A percentile compares a stretch with the other conserved stretches of the same genome.
phyloP scores from a whole-genome alignment of 2,113 vertebrate species.

The Bettongia penicillata region DNA sequence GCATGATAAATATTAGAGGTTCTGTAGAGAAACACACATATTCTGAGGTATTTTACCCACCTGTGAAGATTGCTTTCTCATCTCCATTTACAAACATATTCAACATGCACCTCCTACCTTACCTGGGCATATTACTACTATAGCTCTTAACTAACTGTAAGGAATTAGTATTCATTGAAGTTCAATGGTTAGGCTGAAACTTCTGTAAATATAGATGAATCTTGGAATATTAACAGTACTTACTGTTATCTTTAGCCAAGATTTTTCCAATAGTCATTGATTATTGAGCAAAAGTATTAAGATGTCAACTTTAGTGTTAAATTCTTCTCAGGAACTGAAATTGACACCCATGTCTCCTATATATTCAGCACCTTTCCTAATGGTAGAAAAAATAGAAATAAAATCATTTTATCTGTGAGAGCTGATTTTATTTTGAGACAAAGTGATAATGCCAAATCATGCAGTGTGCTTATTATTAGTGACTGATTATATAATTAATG shows the following conservation, averaged over 20 bases:
- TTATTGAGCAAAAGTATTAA: background rate
- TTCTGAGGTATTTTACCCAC: constrained; percentile 17
- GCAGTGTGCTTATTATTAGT: constrained; percentile 64
- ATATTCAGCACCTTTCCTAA: background rate
- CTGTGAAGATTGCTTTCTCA: constrained; percentile 42
- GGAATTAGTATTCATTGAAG: background rate
- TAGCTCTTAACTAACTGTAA: background rate
- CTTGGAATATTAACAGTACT: background rate
- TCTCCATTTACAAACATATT: constrained; percentile 13
- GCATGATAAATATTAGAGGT: background rate
- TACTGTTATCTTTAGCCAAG: background rate
- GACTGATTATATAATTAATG: constrained; percentile 59
- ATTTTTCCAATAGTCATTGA: background rate
- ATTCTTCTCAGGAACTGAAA: background rate
- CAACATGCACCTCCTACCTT: background rate
- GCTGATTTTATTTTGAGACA: constrained; percentile 69
- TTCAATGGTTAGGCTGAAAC: background rate
- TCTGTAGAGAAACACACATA: background rate
- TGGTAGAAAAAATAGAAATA: background rate
- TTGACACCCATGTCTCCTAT: background rate
- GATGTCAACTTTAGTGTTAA: background rate
- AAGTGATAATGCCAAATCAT: constrained; percentile 58
- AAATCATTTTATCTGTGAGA: constrained; percentile 18
- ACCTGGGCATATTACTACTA: background rate
- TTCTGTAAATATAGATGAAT: background rate